These are phyloP conservation scores for Emydocephalus ijimae DNA, from an alignment of 2,113 vertebrate genomes.

Conservation along the genomic window DNA sequence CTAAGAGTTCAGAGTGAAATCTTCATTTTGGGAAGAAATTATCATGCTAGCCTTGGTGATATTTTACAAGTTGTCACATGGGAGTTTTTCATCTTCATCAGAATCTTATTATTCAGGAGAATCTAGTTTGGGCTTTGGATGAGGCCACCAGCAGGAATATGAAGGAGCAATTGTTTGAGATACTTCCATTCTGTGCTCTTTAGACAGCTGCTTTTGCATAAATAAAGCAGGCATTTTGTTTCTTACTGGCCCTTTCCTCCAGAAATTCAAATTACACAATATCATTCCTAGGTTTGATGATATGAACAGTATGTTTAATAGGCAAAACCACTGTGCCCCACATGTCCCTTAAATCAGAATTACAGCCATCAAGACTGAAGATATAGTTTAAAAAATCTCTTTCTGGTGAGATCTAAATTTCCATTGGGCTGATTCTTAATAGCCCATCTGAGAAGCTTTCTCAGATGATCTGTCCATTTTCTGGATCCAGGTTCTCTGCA, in stretches of 20 bases:
- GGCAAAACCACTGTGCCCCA: neutral
- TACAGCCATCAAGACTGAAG: neutral
- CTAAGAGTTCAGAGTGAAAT: neutral
- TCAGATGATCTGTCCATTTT: neutral
- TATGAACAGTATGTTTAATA: neutral
- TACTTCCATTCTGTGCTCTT: neutral
- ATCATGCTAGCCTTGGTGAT: neutral
- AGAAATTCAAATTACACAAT: neutral
- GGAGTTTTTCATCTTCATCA: neutral
- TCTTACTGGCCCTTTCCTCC: neutral
- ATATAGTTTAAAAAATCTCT: neutral
- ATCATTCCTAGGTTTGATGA: neutral
- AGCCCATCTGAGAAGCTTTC: neutral
- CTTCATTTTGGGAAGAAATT: neutral
- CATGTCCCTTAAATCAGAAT: neutral
- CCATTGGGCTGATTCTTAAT: neutral
- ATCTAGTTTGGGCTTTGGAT: neutral
- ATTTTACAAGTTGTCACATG: neutral
- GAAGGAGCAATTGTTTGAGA: neutral
- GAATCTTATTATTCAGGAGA: neutral
- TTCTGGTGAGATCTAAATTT: neutral
- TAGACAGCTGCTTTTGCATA: neutral
- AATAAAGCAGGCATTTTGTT: neutral
- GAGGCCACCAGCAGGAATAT: neutral
- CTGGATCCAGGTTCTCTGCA: neutral